phyloP scores from a whole-genome alignment of 2,113 vertebrate genomes.

The Periophthalmus modestus region DNA sequence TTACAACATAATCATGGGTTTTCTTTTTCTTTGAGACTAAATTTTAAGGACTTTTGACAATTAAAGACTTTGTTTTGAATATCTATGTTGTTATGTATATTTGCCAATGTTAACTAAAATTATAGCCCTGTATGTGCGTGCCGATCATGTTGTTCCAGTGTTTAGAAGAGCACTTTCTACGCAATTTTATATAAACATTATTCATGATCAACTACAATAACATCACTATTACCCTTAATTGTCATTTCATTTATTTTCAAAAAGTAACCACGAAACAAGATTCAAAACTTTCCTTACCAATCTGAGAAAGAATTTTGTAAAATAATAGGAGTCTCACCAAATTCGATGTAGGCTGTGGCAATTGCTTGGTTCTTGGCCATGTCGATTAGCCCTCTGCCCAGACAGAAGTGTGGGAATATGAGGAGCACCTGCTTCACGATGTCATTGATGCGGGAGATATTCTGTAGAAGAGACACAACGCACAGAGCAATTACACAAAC shows the following conservation, averaged over 20 bases:
- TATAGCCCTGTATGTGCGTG: too few species aligned
- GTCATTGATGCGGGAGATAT: constrained; percentile 86
- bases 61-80: too few species aligned
- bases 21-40: too few species aligned
- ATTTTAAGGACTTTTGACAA: too few species aligned
- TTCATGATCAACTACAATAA: background rate
- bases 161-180: too few species aligned
- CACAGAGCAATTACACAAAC: constrained; percentile 20
- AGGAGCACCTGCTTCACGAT: constrained; percentile 94
- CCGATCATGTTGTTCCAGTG: too few species aligned
- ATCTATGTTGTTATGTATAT: too few species aligned
- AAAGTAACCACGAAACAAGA: background rate
- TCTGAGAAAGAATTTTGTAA: too few species aligned
- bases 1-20: too few species aligned
- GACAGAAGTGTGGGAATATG: constrained; percentile 96
- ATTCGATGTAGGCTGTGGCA: constrained; percentile 85
- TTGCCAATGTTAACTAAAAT: too few species aligned
- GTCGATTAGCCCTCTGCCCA: constrained; percentile 94
- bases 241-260: background rate
- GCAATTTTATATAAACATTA: background rate
- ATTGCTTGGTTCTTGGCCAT: constrained; percentile 98
- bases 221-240: background rate
- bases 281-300: background rate
- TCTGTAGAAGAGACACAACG: constrained; percentile 72
- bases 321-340: constrained; percentile 78